Percentiles rank a stretch among this genome's conserved stretches.
Evolutionary conservation across 2,888 invertebrate genomes (phyloP).

Genomic region (Epinotia ramella): DNA sequence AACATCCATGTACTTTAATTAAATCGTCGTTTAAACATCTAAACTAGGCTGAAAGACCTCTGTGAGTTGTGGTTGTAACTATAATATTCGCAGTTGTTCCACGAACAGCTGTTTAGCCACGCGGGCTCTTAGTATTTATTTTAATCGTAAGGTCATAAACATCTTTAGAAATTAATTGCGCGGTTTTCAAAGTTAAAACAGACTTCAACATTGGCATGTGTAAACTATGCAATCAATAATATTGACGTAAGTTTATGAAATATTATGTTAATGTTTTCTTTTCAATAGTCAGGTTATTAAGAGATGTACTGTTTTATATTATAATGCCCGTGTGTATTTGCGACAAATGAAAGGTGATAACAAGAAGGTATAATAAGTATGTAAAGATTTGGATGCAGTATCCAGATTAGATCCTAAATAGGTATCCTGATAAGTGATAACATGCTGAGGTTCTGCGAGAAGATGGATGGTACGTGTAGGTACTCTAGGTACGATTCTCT

Average conservation of each 20-base stretch:
- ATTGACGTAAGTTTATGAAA: background rate
- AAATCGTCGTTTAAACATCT: background rate
- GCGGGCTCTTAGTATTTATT: background rate
- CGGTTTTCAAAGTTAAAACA: constrained; percentile 8
- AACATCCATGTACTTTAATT: no score
- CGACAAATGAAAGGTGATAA: background rate
- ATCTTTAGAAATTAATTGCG: constrained; percentile 30
- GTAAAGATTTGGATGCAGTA: background rate
- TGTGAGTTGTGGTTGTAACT: background rate
- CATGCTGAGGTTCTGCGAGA: no score
- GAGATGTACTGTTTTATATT: no score
- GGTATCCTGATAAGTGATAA: no score
- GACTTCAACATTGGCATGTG: background rate
- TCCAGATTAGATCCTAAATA: no score
- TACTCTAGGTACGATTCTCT: no score
- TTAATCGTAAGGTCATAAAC: constrained; percentile 33
- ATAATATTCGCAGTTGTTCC: constrained; percentile 15
- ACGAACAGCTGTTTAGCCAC: constrained; percentile 26
- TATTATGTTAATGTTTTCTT: background rate
- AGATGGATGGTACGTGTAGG: no score
- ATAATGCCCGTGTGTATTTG: background rate
- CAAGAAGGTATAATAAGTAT: background rate
- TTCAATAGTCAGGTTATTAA: background rate
- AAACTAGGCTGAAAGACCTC: background rate
- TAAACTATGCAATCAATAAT: background rate